These are phyloP conservation scores for Panurus biarmicus DNA, from an alignment of 2,113 vertebrate species.

Conservation along the genomic window DNA sequence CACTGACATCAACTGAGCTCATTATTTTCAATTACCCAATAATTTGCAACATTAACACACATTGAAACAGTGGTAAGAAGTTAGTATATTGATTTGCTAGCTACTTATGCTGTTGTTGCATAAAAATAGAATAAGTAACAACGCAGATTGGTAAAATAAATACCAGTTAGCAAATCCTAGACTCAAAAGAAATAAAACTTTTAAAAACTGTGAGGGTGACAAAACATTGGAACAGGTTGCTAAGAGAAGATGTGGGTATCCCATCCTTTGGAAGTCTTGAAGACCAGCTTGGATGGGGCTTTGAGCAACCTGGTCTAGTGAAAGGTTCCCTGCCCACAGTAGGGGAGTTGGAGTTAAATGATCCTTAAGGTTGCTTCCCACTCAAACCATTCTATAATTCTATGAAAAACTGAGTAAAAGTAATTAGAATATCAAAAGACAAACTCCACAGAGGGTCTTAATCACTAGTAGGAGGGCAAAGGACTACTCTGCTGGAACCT, in stretches of 20 bases:
- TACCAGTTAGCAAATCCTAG: background rate
- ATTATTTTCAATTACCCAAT: background rate
- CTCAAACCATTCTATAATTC: background rate
- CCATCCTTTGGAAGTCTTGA: background rate
- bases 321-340: background rate
- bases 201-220: background rate
- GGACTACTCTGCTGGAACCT: background rate
- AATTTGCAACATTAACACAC: background rate
- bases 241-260: background rate
- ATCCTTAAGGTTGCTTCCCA: background rate
- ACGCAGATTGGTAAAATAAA: background rate
- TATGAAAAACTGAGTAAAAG: background rate
- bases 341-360: background rate
- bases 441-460: background rate
- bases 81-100: background rate
- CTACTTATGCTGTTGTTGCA: background rate
- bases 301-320: background rate
- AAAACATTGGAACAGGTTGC: background rate
- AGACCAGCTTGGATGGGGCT: background rate
- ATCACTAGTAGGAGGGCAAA: background rate
- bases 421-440: background rate
- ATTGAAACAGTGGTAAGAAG: background rate
- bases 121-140: background rate
- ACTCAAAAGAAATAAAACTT: background rate
- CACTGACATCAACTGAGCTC: background rate